Evolutionary conservation across 92 coral and sea anemone species (phyloP).

Genomic region (Pocillopora grandis): DNA sequence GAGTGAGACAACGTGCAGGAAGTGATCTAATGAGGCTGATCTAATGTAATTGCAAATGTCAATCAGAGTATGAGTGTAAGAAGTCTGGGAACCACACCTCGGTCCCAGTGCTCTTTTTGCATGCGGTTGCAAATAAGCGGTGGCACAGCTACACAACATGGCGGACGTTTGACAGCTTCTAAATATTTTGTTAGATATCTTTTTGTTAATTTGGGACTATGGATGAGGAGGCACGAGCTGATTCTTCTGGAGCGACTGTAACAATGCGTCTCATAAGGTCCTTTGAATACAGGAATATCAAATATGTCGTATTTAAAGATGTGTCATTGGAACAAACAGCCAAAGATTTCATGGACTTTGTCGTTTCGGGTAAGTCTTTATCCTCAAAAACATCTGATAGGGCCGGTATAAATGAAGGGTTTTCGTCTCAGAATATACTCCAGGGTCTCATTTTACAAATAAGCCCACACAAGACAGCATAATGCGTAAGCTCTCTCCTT

Average conservation of each 20-base stretch:
- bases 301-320: conserved; percentile 63
- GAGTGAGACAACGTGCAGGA: no score
- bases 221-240: neutral
- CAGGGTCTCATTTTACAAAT: no score
- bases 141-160: conserved; percentile 42
- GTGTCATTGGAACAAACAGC: conserved; percentile 76
- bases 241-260: conserved; percentile 28
- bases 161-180: conserved; percentile 22
- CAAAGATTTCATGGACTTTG: conserved; percentile 64
- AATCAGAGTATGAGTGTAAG: no score
- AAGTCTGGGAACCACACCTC: neutral
- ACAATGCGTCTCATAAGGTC: conserved; percentile 95
- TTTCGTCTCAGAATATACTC: no score
- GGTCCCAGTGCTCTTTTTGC: neutral
- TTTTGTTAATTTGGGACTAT: neutral
- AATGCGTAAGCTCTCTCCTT: no score
- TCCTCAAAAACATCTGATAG: neutral
- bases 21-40: no score
- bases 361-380: conserved; percentile 62
- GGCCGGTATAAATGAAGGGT: no score
- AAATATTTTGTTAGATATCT: neutral
- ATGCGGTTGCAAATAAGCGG: neutral
- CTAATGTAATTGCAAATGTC: no score
- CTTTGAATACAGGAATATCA: conserved; percentile 91
- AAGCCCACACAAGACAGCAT: no score